Evolutionary conservation across 2,888 invertebrate genomes (phyloP).

Genomic region (Lasioglossum lativentre): DNA sequence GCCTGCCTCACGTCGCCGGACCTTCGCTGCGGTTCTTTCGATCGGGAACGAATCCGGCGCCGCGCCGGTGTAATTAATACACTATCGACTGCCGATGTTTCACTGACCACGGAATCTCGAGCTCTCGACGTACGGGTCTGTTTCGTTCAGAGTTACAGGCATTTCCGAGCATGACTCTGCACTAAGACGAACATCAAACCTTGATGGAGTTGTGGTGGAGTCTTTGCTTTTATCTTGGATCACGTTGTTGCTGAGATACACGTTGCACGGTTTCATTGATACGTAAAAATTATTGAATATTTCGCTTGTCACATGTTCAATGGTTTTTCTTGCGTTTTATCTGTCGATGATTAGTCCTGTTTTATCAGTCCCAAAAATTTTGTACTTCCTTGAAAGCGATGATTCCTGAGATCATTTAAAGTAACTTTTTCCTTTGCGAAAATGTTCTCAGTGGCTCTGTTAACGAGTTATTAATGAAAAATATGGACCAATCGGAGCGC

Average conservation of each 20-base stretch:
- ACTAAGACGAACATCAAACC: neutral
- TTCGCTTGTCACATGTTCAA: no score
- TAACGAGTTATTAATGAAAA: no score
- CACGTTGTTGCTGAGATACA: neutral
- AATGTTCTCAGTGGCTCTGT: no score
- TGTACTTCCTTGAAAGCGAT: no score
- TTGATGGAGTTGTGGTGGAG: neutral
- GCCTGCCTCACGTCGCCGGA: neutral
- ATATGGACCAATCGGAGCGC: no score
- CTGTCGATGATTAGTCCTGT: no score
- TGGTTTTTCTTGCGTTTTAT: no score
- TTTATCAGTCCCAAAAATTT: no score
- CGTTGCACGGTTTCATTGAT: neutral
- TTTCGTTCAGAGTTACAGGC: neutral
- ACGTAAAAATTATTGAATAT: neutral
- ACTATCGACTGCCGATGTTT: neutral
- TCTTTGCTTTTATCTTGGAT: neutral
- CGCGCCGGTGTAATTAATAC: constrained; percentile 6
- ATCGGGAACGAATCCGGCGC: constrained; percentile 2
- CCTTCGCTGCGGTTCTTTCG: neutral
- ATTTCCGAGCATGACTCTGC: neutral
- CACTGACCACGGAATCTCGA: neutral
- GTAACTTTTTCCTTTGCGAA: no score
- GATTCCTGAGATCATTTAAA: no score
- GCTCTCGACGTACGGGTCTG: neutral